phyloP scores from a whole-genome alignment of 2,888 invertebrate species.

The Cephonodes hylas region DNA sequence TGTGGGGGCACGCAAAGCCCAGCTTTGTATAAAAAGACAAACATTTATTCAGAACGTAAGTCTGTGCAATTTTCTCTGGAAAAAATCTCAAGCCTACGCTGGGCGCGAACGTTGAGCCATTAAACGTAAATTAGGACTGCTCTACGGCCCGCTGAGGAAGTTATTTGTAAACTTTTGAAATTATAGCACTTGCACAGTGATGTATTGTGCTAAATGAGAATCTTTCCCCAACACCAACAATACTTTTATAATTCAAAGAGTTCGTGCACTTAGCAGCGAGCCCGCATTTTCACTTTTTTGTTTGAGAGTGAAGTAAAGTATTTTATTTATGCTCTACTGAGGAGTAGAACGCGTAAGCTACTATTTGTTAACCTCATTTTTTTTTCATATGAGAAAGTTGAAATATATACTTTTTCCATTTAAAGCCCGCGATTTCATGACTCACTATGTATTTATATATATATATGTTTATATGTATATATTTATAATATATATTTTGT shows the following conservation, averaged over 20 bases:
- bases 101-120: slow-evolving; percentile 23
- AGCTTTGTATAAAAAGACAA: slow-evolving; percentile 33
- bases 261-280: background rate
- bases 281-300: background rate
- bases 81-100: slow-evolving; percentile 9
- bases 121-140: slow-evolving; percentile 32
- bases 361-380: too few species aligned
- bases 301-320: background rate
- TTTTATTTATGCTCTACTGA: too few species aligned
- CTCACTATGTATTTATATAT: too few species aligned
- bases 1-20: slow-evolving; percentile 31
- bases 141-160: slow-evolving; percentile 21
- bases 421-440: too few species aligned
- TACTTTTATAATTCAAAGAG: background rate
- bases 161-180: slow-evolving; percentile 24
- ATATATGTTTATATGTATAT: too few species aligned
- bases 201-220: slow-evolving; percentile 3
- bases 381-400: too few species aligned
- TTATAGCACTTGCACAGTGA: slow-evolving; percentile 12
- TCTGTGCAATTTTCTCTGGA: slow-evolving; percentile 22
- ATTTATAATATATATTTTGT: too few species aligned
- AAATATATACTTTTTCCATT: too few species aligned
- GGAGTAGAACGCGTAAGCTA: too few species aligned
- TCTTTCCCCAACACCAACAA: background rate
- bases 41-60: slow-evolving; percentile 32